Evolutionary conservation across 2,113 vertebrate genomes (phyloP).

Genomic region (Vidua chalybeata): DNA sequence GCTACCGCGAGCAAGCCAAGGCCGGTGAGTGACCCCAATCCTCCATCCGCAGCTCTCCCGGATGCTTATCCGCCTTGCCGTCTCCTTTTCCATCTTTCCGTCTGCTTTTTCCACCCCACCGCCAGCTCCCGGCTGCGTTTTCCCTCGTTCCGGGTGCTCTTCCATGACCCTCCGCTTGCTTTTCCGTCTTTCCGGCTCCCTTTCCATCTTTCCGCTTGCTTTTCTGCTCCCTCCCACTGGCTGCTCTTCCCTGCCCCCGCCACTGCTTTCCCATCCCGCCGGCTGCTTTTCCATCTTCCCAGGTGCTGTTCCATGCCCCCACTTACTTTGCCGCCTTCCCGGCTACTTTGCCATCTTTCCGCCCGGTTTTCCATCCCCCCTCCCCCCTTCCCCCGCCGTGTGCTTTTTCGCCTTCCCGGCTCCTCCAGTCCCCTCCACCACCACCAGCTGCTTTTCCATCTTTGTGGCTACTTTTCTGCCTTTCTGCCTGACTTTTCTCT

Average conservation of each 20-base stretch:
- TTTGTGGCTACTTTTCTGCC: neutral
- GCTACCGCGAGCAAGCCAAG: constrained; percentile 86
- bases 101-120: neutral
- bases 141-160: neutral
- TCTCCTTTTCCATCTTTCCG: neutral
- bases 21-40: constrained; percentile 81
- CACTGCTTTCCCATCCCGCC: neutral
- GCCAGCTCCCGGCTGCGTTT: neutral
- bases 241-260: neutral
- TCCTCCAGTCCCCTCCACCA: neutral
- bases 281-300: neutral
- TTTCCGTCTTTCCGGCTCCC: neutral
- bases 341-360: neutral
- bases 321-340: neutral
- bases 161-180: neutral
- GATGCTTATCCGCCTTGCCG: neutral
- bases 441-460: neutral
- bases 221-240: neutral
- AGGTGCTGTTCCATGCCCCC: neutral
- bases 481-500: neutral
- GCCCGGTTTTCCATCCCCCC: neutral
- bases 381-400: neutral
- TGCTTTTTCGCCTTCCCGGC: neutral
- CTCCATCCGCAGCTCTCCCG: neutral
- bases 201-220: constrained; percentile 1